phyloP scores from a whole-genome alignment of 2,797 vertebrate genomes.

The Labeo calbasu region DNA sequence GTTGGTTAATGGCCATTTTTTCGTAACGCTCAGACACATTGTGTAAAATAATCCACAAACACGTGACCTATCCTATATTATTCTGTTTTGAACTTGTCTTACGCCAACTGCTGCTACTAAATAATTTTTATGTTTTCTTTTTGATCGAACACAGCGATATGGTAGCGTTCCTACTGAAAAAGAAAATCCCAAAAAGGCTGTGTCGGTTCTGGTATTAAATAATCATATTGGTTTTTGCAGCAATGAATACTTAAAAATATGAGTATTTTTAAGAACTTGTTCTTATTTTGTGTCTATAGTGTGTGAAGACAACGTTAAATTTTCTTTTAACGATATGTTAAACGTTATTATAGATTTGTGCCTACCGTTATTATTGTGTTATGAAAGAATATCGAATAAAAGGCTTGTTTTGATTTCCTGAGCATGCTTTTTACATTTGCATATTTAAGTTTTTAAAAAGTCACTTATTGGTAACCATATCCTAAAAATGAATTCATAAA shows the following conservation, averaged over 20 bases:
- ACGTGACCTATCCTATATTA: background rate
- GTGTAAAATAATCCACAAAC: background rate
- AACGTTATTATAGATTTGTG: constrained; percentile 1
- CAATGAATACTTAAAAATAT: background rate
- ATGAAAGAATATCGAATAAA: constrained; percentile 28
- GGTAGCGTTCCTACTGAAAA: background rate
- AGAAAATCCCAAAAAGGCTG: background rate
- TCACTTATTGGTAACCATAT: background rate
- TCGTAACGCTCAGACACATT: background rate
- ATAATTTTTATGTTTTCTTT: background rate
- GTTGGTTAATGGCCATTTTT: background rate
- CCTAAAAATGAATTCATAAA: background rate
- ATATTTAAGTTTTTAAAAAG: background rate
- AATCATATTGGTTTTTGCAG: background rate
- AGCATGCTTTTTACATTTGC: background rate
- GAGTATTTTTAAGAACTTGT: constrained; percentile 7
- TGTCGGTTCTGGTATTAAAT: background rate
- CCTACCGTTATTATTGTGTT: background rate
- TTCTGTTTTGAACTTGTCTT: background rate
- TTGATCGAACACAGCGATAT: background rate
- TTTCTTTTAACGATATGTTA: background rate
- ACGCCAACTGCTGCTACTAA: constrained; percentile 8
- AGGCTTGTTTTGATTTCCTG: constrained; percentile 15
- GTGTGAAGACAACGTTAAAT: background rate
- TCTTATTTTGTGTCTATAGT: background rate